A percentile compares a stretch with the other conserved stretches of the same genome.
phyloP scores from a whole-genome alignment of 2,113 vertebrate genomes.

The Sinosuthora webbiana region DNA sequence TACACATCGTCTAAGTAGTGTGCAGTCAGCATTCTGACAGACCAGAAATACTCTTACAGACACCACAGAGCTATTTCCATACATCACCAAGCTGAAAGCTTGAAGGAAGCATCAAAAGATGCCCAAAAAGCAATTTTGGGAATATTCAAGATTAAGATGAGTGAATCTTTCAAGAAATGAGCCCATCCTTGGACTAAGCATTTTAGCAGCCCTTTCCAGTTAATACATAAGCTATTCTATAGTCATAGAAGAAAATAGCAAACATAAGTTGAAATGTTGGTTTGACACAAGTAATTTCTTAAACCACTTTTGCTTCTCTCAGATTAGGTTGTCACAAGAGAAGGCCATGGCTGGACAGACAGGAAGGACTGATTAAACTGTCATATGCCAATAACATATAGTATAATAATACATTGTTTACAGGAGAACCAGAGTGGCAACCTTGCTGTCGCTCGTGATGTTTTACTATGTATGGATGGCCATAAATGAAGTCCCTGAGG shows the following conservation, averaged over 20 bases:
- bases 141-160: background rate
- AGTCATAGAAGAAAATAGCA: background rate
- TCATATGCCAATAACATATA: conserved; percentile 2
- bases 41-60: background rate
- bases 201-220: background rate
- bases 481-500: background rate
- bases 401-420: background rate
- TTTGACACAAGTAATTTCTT: background rate
- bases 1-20: background rate
- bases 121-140: background rate
- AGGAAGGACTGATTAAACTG: conserved; percentile 29
- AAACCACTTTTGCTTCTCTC: background rate
- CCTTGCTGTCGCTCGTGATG: background rate
- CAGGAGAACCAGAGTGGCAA: background rate
- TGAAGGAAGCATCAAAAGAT: background rate
- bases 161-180: background rate
- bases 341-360: background rate
- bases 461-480: background rate
- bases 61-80: background rate
- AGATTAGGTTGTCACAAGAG: conserved; percentile 24
- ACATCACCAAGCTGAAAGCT: background rate
- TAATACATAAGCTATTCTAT: background rate
- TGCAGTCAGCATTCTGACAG: background rate
- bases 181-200: background rate
- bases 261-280: background rate